phyloP scores from a whole-genome alignment of 2,888 invertebrate genomes.

The Argyra leucocephala region DNA sequence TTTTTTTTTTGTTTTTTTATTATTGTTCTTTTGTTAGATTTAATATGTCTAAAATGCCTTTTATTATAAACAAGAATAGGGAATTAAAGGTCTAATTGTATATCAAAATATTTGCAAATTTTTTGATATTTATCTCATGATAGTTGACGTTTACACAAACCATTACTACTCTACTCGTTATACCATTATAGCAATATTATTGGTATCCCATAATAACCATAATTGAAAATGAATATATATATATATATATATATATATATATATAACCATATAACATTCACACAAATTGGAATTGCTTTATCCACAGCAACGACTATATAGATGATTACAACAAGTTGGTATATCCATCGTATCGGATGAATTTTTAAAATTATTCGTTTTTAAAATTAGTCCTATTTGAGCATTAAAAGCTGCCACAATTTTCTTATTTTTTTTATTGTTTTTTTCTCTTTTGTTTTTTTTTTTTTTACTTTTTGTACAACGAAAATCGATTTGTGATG shows the following conservation, averaged over 20 bases:
- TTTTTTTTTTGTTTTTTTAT: too few species aligned
- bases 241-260: too few species aligned
- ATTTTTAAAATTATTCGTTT: background rate
- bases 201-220: too few species aligned
- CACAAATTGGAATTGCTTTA: background rate
- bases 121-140: background rate
- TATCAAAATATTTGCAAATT: background rate
- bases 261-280: too few species aligned
- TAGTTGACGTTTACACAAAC: background rate
- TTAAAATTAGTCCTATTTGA: conserved; percentile 4
- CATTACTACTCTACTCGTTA: background rate
- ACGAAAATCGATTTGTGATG: conserved; percentile 6
- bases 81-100: too few species aligned
- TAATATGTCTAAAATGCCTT: too few species aligned
- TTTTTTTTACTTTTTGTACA: background rate
- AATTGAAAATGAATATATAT: too few species aligned
- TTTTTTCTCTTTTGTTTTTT: background rate
- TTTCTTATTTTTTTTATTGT: background rate
- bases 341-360: background rate
- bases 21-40: too few species aligned
- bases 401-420: background rate
- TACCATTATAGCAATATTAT: background rate
- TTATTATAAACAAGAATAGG: too few species aligned
- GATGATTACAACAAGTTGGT: background rate
- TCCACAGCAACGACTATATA: background rate